Base-by-base conservation (phyloP, 2,888 invertebrate species). In the Oeneis ivallda region DNA sequence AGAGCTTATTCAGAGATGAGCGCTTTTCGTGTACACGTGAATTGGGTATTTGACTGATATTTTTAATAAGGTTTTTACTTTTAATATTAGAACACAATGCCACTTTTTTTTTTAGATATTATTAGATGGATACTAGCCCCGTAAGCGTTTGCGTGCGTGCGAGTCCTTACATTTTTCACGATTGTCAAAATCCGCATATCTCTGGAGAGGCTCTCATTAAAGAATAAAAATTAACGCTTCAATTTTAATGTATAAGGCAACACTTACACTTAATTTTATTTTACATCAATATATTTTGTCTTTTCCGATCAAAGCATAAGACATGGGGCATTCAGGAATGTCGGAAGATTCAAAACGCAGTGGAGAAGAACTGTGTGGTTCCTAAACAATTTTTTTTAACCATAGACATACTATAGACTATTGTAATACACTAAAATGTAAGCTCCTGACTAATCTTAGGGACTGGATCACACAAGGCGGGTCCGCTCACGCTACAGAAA, bases 361-460 rank as follows among this genome's bases (percentile, higher is more conserved):
- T 60, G 47, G 62, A 65, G 26, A 26, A 26, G 54, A 37, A 39
- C 58, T n/a, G 37, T 59, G 59, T 58, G 64, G 54, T 64, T 66
- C 47, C 34, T 34, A 37, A 49, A 49, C 57, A 57, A 59, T 62
- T 41, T 62, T 47, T 58, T 63, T 62, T 62, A 52, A 67, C 62
- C 62, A 65, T 56, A 17, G 45, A 26, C 34, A 62, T 61, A 64
- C 47, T 62, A 53, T 64, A 64, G 39, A 67, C 62, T 66, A 69
- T 64, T 41, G 58, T 64, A 66, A 62, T 63, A 66, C 63, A 58
- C 53, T 54, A 56, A 65, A 39, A 65, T 65, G 60, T 71, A 72
- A 72, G 71, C 73, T 72, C 74, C 70, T 69, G 69, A 61, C 70
- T 68, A 67, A 62, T 66, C 62, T 67, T 63, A 62, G 52, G 57